These are phyloP conservation scores for Notodonta ziczac DNA, from an alignment of 2,888 invertebrate species.

Conservation along the genomic window DNA sequence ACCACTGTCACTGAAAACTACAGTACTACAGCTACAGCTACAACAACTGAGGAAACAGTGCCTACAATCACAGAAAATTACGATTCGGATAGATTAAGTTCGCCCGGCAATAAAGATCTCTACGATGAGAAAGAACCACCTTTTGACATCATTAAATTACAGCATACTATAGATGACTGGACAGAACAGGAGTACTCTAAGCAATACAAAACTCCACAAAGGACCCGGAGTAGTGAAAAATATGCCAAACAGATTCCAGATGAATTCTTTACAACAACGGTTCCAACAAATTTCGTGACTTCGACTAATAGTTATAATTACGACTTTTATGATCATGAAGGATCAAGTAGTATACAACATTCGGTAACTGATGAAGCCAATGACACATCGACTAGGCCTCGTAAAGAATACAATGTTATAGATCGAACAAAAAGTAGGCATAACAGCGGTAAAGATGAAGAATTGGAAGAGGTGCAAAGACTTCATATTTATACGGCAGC, in stretches of 20 bases:
- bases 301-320: conserved; percentile 63
- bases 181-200: conserved; percentile 90
- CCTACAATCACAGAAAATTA: conserved; percentile 71
- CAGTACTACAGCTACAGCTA: conserved; percentile 50
- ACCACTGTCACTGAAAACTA: conserved; percentile 54
- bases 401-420: conserved; percentile 68
- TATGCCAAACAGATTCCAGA: conserved; percentile 91
- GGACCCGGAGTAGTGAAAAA: conserved; percentile 81
- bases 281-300: conserved; percentile 67
- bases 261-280: conserved; percentile 88
- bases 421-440: conserved; percentile 60
- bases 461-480: conserved; percentile 57
- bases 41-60: conserved; percentile 58
- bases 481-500: conserved; percentile 74
- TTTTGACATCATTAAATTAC: conserved; percentile 89
- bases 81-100: conserved; percentile 77
- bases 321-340: conserved; percentile 78
- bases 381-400: conserved; percentile 43
- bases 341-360: conserved; percentile 76
- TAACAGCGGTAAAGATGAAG: conserved; percentile 55
- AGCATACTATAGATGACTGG: conserved; percentile 94
- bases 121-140: conserved; percentile 82
- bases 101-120: conserved; percentile 65
- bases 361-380: conserved; percentile 64
- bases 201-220: conserved; percentile 73